Base-by-base conservation (phyloP, 2,113 vertebrate species). In the Platysternon megacephalum region DNA sequence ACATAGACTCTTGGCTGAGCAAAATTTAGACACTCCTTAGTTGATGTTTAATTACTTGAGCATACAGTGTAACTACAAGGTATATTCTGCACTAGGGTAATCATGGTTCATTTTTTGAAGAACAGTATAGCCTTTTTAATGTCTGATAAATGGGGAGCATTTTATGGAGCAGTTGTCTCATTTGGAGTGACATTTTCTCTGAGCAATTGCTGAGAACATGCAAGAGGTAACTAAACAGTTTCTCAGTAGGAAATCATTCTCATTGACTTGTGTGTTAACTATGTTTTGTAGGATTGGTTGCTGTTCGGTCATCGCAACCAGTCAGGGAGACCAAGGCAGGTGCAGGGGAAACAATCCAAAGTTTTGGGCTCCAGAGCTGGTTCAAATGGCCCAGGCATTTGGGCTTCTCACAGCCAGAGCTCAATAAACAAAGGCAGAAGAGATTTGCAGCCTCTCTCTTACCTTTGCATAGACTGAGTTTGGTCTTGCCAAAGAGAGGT, bases 341-440 rank as follows among this genome's bases (percentile, higher is more conserved):
- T 24, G 85, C 74, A 4, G 6, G 68, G 79, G 52, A 85, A 93
- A 76, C 10, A 90, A 88, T 46, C 82, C 46, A 82, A 80, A 1
- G 29, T 90, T 90, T 65, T 17, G 51, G 6, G 13, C 55, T 87
- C 76, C 35, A 51, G 19, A 24, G 48, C 12, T 5, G 0, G 8
- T 17, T 87, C 24, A 72, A 0, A 0, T 2, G 22, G 1, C 5
- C n/a, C 44, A 42, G 5, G 24, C 24, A 42, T 28, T 44, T 76
- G 39, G 42, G 85, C 82, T 48, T 86, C 79, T 87, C 52, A 46
- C 35, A 26, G 72, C 56, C 0, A 0, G 35, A 85, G 44, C 35
- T 87, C 51, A 12, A n/a, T 79, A 53, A 74, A 46, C 2, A 1
- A 16, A 1, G 0, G 3, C 6, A 4, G 11, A 32, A 52, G 56